Conservation (phyloP, 1,140 invertebrate genomes). For the Ceratoteleas bidentatus region DNA sequence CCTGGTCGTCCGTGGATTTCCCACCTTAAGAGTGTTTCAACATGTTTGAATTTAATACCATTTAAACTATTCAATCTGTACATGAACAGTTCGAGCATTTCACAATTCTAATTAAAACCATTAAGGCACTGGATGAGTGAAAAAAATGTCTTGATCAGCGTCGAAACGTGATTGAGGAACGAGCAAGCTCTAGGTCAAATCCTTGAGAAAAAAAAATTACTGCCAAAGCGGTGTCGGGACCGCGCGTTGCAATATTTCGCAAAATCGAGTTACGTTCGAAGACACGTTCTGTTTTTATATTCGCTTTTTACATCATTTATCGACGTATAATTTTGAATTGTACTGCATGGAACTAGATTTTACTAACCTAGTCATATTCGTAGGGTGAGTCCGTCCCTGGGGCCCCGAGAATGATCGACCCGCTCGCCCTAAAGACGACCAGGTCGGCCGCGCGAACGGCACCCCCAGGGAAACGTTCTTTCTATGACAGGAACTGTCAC, state of each 20-base stretch:
- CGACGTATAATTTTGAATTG: conserved; percentile 59
- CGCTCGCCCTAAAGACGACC: background rate
- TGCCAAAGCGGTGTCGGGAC: conserved; percentile 75
- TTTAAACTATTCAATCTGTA: too few relatives aligned
- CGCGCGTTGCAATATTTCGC: conserved; percentile 62
- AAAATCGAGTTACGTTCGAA: conserved; percentile 59
- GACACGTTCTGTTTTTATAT: conserved; percentile 69
- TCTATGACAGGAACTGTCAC: conserved; percentile 52
- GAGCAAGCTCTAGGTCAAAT: conserved; percentile 35
- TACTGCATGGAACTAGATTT: conserved; percentile 70
- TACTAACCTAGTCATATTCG: conserved; percentile 77
- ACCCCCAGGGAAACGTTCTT: conserved; percentile 49
- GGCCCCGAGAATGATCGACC: conserved; percentile 13
- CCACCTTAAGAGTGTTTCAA: too few relatives aligned
- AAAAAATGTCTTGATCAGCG: background rate
- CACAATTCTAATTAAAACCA: too few relatives aligned
- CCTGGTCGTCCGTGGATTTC: too few relatives aligned
- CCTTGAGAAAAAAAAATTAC: conserved; percentile 70
- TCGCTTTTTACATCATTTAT: conserved; percentile 71
- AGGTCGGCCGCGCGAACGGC: too few relatives aligned
- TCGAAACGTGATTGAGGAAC: conserved; percentile 39
- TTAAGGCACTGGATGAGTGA: background rate
- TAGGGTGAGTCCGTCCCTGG: conserved; percentile 65
- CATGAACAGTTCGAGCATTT: too few relatives aligned
- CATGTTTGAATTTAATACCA: too few relatives aligned